Conservation (phyloP, 2,888 invertebrate genomes). For the Oxycera nigricornis region DNA sequence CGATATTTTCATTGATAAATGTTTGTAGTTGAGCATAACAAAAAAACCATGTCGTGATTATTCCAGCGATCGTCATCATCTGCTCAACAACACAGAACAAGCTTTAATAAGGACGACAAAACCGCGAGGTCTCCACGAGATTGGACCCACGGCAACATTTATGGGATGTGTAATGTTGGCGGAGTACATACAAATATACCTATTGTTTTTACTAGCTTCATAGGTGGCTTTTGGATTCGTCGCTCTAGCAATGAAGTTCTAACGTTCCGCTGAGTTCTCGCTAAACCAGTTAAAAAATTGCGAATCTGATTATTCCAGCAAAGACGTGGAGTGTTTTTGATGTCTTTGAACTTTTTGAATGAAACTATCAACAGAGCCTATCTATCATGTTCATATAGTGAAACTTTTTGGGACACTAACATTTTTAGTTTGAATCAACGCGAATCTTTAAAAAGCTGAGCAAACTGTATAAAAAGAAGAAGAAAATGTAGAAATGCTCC, state of each 20-base stretch:
- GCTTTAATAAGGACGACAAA: background rate
- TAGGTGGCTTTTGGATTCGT: background rate
- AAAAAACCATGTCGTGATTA: constrained; percentile 30
- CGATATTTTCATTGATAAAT: constrained; percentile 38
- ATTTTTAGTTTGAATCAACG: no score
- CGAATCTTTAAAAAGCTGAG: no score
- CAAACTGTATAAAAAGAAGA: no score
- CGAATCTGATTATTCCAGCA: no score
- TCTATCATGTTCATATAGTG: no score
- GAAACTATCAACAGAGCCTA: no score
- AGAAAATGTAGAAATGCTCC: no score
- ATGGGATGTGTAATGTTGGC: constrained; percentile 19
- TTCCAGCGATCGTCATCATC: background rate
- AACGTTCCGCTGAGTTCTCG: background rate
- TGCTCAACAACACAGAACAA: background rate
- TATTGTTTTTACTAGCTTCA: constrained; percentile 13
- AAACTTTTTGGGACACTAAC: no score
- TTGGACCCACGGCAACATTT: background rate
- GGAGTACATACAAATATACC: background rate
- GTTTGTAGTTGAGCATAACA: background rate
- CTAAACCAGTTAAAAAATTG: no score
- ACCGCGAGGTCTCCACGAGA: background rate
- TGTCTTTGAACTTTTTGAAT: no score
- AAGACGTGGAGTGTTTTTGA: no score
- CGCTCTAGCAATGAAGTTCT: background rate